phyloP scores from a whole-genome alignment of 2,113 vertebrate genomes.

The Phaethon lepturus region DNA sequence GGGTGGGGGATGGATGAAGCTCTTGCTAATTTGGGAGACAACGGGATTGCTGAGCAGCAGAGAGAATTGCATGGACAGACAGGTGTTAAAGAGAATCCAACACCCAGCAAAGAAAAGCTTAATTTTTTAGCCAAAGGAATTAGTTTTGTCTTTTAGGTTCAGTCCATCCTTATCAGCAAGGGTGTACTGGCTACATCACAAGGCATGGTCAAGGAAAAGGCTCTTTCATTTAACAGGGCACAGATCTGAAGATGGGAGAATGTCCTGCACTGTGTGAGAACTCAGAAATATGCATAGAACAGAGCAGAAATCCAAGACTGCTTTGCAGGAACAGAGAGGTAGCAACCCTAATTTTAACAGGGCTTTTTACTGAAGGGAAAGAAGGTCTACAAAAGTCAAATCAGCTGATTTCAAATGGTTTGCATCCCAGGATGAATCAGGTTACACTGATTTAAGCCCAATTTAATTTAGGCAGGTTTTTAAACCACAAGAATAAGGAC shows the following conservation, averaged over 20 bases:
- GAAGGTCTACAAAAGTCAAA: conserved; percentile 78
- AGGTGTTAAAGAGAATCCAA: background rate
- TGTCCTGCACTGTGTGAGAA: background rate
- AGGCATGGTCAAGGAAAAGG: conserved; percentile 35
- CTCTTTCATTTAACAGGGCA: background rate
- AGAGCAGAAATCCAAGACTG: conserved; percentile 63
- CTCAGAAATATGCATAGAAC: conserved; percentile 33
- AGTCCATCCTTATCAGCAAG: background rate
- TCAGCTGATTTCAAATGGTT: conserved; percentile 80
- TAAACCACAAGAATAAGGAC: conserved; percentile 84
- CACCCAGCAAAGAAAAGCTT: background rate
- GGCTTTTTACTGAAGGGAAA: conserved; percentile 77
- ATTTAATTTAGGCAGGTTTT: conserved; percentile 86
- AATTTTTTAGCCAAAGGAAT: background rate
- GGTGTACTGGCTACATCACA: background rate
- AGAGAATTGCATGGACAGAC: background rate
- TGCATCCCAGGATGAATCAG: conserved; percentile 83
- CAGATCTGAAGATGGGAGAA: conserved; percentile 25
- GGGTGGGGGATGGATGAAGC: background rate
- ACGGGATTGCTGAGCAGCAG: background rate
- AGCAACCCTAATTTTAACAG: conserved; percentile 77
- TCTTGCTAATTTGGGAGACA: background rate
- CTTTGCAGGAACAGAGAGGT: conserved; percentile 62
- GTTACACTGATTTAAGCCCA: conserved; percentile 81
- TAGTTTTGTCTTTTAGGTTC: background rate